Conservation (phyloP, 1,140 invertebrate genomes). For the Lasioglossum albipes region DNA sequence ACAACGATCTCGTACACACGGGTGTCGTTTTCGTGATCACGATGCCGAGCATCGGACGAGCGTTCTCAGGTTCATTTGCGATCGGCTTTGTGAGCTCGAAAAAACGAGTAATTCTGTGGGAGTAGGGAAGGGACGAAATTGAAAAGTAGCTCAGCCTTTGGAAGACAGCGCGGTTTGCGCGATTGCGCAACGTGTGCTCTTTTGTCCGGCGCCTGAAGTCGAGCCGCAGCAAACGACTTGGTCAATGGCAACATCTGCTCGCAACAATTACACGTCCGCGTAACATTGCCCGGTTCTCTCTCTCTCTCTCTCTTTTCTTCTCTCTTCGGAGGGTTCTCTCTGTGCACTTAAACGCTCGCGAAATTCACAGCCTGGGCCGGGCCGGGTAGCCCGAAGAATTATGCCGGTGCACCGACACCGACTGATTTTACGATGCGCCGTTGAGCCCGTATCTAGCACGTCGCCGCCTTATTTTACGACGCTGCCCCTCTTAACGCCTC, state of each 20-base stretch:
- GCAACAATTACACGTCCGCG: slow-evolving; percentile 29
- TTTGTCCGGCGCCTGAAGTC: background rate
- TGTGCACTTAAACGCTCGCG: slow-evolving; percentile 22
- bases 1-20: background rate
- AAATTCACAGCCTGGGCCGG: slow-evolving; percentile 29
- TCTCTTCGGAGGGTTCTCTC: background rate
- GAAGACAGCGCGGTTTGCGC: background rate
- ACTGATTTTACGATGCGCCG: slow-evolving; percentile 57
- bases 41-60: background rate
- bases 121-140: no score
- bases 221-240: slow-evolving; percentile 11
- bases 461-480: slow-evolving; percentile 65
- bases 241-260: slow-evolving; percentile 27
- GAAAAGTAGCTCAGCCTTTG: background rate
- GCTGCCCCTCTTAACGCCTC: slow-evolving; percentile 63
- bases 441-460: slow-evolving; percentile 56
- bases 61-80: background rate
- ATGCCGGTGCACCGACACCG: slow-evolving; percentile 47
- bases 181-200: slow-evolving; percentile 12
- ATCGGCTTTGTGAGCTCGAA: no score
- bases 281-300: slow-evolving; percentile 7
- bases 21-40: background rate
- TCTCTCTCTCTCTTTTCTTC: no score
- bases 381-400: slow-evolving; percentile 37
- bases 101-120: no score